Percentiles rank a stretch among this genome's conserved stretches.
phyloP scores from a whole-genome alignment of 2,888 invertebrate species.

The Zygothrica quintamaculata region DNA sequence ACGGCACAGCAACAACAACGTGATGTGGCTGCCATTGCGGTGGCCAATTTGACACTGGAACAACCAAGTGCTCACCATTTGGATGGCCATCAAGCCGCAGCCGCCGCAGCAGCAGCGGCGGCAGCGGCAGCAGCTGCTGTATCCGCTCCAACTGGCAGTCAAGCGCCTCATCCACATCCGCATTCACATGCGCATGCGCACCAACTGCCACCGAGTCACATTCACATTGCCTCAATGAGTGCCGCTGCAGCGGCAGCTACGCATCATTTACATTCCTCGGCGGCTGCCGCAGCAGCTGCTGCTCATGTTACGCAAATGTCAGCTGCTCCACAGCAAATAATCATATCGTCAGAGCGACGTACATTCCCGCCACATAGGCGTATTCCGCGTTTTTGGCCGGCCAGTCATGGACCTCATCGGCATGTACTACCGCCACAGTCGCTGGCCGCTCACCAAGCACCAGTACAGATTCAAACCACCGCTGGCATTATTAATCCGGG shows the following conservation, averaged over 20 bases:
- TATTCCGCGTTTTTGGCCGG: slow-evolving; percentile 85
- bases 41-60: slow-evolving; percentile 79
- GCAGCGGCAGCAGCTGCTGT: slow-evolving; percentile 54
- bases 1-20: slow-evolving; percentile 79
- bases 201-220: slow-evolving; percentile 79
- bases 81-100: slow-evolving; percentile 63
- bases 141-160: slow-evolving; percentile 48
- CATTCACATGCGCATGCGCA: slow-evolving; percentile 74
- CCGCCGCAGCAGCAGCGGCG: slow-evolving; percentile 45
- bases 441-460: slow-evolving; percentile 84
- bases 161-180: slow-evolving; percentile 52
- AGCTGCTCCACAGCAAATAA: slow-evolving; percentile 84
- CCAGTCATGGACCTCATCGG: slow-evolving; percentile 84
- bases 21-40: slow-evolving; percentile 78
- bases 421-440: slow-evolving; percentile 84
- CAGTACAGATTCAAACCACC: slow-evolving; percentile 84
- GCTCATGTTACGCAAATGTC: slow-evolving; percentile 85
- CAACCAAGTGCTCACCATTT: slow-evolving; percentile 60
- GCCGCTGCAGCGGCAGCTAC: slow-evolving; percentile 82
- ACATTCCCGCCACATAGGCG: slow-evolving; percentile 85
- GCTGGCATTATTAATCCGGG: slow-evolving; percentile 88
- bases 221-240: slow-evolving; percentile 85
- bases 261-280: slow-evolving; percentile 82
- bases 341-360: slow-evolving; percentile 84
- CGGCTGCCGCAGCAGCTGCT: slow-evolving; percentile 82